Percentiles rank a stretch among this genome's conserved stretches.
Evolutionary conservation across 2,113 vertebrate genomes (phyloP).

Genomic region (Heterotis niloticus): DNA sequence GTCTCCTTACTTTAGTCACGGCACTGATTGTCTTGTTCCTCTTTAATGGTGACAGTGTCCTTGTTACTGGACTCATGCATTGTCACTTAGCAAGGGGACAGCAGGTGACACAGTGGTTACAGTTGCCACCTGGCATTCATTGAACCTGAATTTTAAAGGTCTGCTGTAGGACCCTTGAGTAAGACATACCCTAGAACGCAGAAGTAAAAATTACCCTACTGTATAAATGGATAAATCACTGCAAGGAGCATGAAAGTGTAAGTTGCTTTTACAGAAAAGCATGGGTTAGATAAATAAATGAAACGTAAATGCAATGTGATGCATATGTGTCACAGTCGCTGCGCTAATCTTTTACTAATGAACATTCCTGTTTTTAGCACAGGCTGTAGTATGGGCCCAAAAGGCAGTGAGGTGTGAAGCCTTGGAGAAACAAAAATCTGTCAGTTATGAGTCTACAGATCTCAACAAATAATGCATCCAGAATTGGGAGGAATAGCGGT

Average conservation of each 20-base stretch:
- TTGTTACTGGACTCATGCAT: neutral
- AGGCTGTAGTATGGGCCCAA: neutral
- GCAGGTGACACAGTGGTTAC: neutral
- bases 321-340: neutral
- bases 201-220: too few relatives aligned
- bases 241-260: too few relatives aligned
- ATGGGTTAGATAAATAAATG: neutral
- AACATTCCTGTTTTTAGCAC: neutral
- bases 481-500: neutral
- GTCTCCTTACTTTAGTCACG: too few relatives aligned
- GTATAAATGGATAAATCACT: too few relatives aligned
- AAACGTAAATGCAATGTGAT: neutral
- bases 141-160: too few relatives aligned
- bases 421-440: constrained; percentile 13
- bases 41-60: neutral
- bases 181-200: too few relatives aligned
- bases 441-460: constrained; percentile 2
- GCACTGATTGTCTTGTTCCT: neutral
- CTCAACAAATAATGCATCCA: neutral
- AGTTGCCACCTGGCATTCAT: too few relatives aligned
- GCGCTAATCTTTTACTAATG: neutral
- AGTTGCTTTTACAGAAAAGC: neutral
- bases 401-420: neutral
- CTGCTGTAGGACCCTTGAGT: too few relatives aligned
- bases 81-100: neutral